Evolutionary conservation across 2,113 vertebrate genomes (phyloP).

Genomic region (Eulacestoma nigropectus): DNA sequence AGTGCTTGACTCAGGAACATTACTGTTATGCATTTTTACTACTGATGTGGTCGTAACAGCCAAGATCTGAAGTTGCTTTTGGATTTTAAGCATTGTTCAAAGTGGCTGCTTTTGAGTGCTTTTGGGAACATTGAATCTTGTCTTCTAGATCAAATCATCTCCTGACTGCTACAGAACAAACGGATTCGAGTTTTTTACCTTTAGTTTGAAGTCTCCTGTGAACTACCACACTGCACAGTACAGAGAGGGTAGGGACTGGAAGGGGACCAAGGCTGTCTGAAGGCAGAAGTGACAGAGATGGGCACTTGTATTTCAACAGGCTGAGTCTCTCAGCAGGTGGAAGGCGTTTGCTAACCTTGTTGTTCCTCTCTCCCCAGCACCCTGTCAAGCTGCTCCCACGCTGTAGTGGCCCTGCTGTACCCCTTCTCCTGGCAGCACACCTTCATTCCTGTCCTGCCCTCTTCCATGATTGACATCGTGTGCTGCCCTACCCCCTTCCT

Average conservation of each 20-base stretch:
- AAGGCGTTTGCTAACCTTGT: neutral
- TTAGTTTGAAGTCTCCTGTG: neutral
- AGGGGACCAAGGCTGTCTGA: neutral
- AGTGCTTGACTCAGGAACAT: neutral
- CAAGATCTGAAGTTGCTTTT: neutral
- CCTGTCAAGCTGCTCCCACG: conserved; percentile 96
- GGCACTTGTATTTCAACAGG: neutral
- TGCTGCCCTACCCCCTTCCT: conserved; percentile 98
- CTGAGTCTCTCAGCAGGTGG: neutral
- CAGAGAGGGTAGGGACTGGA: neutral
- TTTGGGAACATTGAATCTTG: neutral
- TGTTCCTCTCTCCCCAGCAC: conserved; percentile 76
- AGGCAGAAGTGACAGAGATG: neutral
- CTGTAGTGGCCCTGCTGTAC: conserved; percentile 95
- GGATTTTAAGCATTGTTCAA: neutral
- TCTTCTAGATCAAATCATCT: neutral
- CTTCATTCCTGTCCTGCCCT: conserved; percentile 96
- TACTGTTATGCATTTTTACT: neutral
- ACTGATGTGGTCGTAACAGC: accelerated
- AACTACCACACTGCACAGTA: neutral
- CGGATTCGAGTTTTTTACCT: neutral
- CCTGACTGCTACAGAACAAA: neutral
- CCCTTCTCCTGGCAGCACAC: conserved; percentile 99
- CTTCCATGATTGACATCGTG: conserved; percentile 97
- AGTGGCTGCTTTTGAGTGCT: neutral